These are phyloP conservation scores for Eupelmus urozonus DNA, from an alignment of 2,888 invertebrate species.

Conservation along the genomic window DNA sequence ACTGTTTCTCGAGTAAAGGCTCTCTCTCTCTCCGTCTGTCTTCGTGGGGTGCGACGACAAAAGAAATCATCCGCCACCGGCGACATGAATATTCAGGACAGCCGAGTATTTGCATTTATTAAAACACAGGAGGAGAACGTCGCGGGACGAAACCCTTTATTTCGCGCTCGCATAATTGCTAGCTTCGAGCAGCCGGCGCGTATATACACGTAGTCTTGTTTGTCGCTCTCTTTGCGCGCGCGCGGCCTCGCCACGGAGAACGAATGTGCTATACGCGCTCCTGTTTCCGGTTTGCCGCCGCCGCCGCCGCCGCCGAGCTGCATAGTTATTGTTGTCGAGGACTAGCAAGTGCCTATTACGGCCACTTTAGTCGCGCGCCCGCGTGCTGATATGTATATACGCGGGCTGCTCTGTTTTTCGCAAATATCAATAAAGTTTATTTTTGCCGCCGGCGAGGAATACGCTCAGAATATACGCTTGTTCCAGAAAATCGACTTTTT, in stretches of 20 bases:
- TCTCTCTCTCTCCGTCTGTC: not conserved
- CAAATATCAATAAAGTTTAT: constrained; percentile 10
- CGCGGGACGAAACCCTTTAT: constrained; percentile 69
- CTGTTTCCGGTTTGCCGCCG: constrained; percentile 40
- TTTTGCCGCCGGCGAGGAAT: not conserved
- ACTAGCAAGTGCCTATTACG: constrained; percentile 37
- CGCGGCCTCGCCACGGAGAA: too few relatives aligned
- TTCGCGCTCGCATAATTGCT: constrained; percentile 69
- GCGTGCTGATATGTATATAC: too few relatives aligned
- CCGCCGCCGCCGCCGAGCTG: not conserved
- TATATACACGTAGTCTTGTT: constrained; percentile 51
- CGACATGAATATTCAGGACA: constrained; percentile 71
- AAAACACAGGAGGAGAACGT: constrained; percentile 63
- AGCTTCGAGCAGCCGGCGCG: constrained; percentile 55
- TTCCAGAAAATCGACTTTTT: too few relatives aligned
- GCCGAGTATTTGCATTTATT: constrained; percentile 72
- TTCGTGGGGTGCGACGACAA: constrained; percentile 64
- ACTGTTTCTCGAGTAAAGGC: constrained; percentile 3
- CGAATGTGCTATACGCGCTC: constrained; percentile 41
- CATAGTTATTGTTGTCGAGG: constrained; percentile 36
- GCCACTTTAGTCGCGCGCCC: constrained; percentile 13
- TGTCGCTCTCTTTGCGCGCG: too few relatives aligned
- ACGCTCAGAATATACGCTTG: too few relatives aligned
- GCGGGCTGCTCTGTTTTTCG: too few relatives aligned
- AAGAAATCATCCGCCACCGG: constrained; percentile 69